Percentiles rank a stretch among this genome's conserved stretches.
Evolutionary conservation across 2,888 invertebrate species (phyloP).

Genomic region (Drosophila cognata): DNA sequence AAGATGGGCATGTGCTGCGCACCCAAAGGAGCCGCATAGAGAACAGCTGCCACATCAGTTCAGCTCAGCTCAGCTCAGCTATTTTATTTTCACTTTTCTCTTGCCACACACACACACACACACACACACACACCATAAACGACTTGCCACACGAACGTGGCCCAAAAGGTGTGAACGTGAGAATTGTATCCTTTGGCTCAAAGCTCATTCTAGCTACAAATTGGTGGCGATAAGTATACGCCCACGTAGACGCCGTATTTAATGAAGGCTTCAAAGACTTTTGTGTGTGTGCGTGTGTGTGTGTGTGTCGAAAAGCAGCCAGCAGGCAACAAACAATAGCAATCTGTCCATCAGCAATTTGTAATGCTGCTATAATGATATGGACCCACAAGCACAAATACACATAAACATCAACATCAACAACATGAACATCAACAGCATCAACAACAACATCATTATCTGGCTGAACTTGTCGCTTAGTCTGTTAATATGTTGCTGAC

Average conservation of each 20-base stretch:
- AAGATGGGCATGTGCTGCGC: constrained; percentile 5
- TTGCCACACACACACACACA: background rate
- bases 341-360: constrained; percentile 63
- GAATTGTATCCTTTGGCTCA: constrained; percentile 22
- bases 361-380: constrained; percentile 59
- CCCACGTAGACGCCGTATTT: constrained; percentile 21
- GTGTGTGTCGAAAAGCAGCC: background rate
- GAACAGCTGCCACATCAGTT: constrained; percentile 10
- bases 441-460: constrained; percentile 51
- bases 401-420: background rate
- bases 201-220: constrained; percentile 5
- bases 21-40: background rate
- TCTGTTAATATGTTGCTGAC: constrained; percentile 10
- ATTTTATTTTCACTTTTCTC: background rate
- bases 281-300: background rate
- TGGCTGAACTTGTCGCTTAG: constrained; percentile 2
- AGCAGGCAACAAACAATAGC: constrained; percentile 30
- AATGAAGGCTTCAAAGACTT: constrained; percentile 28
- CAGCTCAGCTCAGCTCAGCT: constrained; percentile 6
- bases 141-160: background rate
- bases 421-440: background rate
- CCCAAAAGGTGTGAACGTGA: constrained; percentile 17
- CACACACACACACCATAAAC: background rate
- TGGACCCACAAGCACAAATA: constrained; percentile 10
- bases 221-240: constrained; percentile 41